Base-by-base conservation (phyloP, 1,140 invertebrate genomes). In the Laodelphax striatellus region DNA sequence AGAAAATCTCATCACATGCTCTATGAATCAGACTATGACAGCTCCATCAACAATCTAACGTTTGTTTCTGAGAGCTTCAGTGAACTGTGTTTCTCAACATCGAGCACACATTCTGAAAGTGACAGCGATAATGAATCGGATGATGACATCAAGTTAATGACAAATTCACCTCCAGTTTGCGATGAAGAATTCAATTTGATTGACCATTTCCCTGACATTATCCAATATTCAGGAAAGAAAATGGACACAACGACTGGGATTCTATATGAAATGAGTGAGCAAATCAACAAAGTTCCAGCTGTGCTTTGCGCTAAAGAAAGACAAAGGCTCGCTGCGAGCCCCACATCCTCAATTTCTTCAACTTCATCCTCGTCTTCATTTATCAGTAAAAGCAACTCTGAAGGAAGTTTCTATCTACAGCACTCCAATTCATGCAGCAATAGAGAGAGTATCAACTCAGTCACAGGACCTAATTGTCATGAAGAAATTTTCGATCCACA, bases 251-350 rank as follows among this genome's bases (percentile, higher is more conserved):
- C 65, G 14, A 44, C 42, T 19, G 62, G 61, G 10, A 66, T 66
- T 50, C 38, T 66, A 6, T 66, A 66, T 58, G 52, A 65, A 55
- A 63, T 66, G 22, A 63, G 65, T 57, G 41, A 60, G 21, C 63
- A 62, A 19, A 58, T 66, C 21, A 60, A 63, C 19, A 64, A 63
- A 62, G 65, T 66, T 13, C 63, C 63, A 21, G 14, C 58, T 41
- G 44, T 64, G 1, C 58, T 65, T 21, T 54, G 42, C 19, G 55
- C 54, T 3, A 61, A 22, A 61, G 17, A 34, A 13, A 46, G 24
- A 58, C 41, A 24, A 14, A 42, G 41, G 17, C 21, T 11, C n/a
- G 16, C 54, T 22, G 11, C 1, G 2, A 24, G 19, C 14, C 46
- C 11, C 46, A 38, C 34, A 38, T 38, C 34, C 11, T 50, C 46